Evolutionary conservation across 2,888 invertebrate species (phyloP).

Genomic region (Lepidochitona cinerea): DNA sequence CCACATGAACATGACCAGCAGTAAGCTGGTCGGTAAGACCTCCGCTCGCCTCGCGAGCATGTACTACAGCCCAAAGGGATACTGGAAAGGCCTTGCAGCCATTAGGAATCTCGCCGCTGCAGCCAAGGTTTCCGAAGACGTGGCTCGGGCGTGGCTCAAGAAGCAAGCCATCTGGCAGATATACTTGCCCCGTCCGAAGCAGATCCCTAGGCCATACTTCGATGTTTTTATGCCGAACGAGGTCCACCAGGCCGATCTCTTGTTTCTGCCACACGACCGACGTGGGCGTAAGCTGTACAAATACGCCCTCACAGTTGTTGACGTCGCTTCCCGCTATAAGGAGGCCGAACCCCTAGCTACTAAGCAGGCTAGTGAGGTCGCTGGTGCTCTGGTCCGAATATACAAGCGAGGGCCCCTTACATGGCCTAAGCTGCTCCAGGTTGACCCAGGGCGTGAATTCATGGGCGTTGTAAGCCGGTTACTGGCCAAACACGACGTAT

Average conservation of each 20-base stretch:
- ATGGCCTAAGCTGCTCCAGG: conserved; percentile 32
- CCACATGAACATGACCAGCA: too few relatives aligned
- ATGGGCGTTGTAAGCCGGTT: conserved; percentile 20
- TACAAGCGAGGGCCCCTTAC: conserved; percentile 20
- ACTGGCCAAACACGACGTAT: conserved; percentile 26
- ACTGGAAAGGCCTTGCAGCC: too few relatives aligned
- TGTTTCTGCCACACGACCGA: conserved; percentile 29
- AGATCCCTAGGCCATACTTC: conserved; percentile 29
- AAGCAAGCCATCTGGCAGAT: conserved; percentile 5
- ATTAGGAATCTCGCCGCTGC: too few relatives aligned
- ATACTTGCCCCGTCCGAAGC: conserved; percentile 22
- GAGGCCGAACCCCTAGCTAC: conserved; percentile 34
- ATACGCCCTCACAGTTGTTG: conserved; percentile 32
- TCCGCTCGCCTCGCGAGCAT: too few relatives aligned
- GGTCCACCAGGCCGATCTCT: conserved; percentile 28
- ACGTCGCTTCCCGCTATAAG: conserved; percentile 34
- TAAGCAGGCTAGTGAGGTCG: conserved; percentile 30
- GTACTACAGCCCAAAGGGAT: too few relatives aligned
- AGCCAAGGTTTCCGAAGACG: too few relatives aligned
- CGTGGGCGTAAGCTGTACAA: conserved; percentile 26
- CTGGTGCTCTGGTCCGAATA: conserved; percentile 27
- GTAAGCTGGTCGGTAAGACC: too few relatives aligned
- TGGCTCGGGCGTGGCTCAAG: conserved; percentile 11
- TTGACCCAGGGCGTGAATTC: conserved; percentile 34
- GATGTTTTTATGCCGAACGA: conserved; percentile 26